These are phyloP conservation scores for Pogonomyrmex californicus DNA, from an alignment of 1,140 invertebrate species.

Conservation along the genomic window DNA sequence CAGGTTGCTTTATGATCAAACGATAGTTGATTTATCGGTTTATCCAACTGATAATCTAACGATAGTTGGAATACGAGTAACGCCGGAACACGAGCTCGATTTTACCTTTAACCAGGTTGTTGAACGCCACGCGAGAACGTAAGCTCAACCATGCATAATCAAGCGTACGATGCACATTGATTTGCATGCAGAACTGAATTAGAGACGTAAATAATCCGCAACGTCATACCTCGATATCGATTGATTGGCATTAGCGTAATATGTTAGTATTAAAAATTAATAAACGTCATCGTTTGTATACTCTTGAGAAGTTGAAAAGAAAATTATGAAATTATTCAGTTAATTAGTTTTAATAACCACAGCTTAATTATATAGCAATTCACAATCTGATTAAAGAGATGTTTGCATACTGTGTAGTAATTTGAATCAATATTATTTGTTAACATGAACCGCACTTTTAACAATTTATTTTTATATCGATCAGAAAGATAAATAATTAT, in stretches of 20 bases:
- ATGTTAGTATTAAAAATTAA: neutral
- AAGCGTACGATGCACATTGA: slow-evolving; percentile 22
- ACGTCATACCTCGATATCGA: slow-evolving; percentile 11
- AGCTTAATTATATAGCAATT: slow-evolving; percentile 33
- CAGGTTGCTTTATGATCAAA: slow-evolving; percentile 36
- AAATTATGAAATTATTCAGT: slow-evolving; percentile 12
- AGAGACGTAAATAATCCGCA: slow-evolving; percentile 38
- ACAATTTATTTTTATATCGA: slow-evolving; percentile 16
- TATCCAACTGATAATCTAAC: slow-evolving; percentile 41
- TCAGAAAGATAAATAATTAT: slow-evolving; percentile 5
- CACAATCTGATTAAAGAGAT: slow-evolving; percentile 43
- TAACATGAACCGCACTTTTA: neutral
- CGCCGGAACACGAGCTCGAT: neutral
- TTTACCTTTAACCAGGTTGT: slow-evolving; percentile 52
- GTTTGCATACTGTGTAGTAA: neutral
- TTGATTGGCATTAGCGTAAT: neutral
- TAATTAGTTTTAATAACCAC: slow-evolving; percentile 30
- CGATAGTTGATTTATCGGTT: slow-evolving; percentile 22
- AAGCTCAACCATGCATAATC: slow-evolving; percentile 19
- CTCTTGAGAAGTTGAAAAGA: neutral
- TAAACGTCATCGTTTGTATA: neutral
- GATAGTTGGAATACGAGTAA: slow-evolving; percentile 44
- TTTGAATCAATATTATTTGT: slow-evolving; percentile 37
- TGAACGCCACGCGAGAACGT: slow-evolving; percentile 18
- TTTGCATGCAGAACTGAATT: slow-evolving; percentile 31